Evolutionary conservation across 2,113 vertebrate species (phyloP).

Genomic region (Pituophis catenifer): DNA sequence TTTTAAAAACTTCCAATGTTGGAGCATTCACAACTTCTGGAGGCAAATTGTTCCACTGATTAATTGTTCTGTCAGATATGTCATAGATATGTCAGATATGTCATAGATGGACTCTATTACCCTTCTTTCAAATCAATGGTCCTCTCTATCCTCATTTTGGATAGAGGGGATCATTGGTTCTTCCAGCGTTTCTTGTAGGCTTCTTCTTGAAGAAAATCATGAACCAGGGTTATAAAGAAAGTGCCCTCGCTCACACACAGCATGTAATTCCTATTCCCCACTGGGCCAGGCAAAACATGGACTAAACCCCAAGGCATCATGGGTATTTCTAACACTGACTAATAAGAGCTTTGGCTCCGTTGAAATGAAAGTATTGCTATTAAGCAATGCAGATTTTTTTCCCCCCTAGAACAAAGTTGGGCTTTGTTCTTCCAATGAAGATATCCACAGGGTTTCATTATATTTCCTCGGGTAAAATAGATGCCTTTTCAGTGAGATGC

Average conservation of each 20-base stretch:
- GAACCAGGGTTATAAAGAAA: background rate
- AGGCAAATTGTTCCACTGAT: too few relatives aligned
- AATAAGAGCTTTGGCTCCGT: background rate
- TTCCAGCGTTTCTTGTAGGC: background rate
- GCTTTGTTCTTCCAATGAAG: background rate
- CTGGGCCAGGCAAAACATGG: background rate
- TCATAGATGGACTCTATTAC: too few relatives aligned
- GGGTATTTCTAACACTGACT: background rate
- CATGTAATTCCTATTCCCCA: background rate
- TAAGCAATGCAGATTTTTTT: background rate
- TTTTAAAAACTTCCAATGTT: too few relatives aligned
- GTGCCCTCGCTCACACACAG: background rate
- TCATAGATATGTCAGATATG: too few relatives aligned
- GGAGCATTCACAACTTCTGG: too few relatives aligned
- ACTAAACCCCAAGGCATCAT: background rate
- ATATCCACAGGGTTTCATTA: background rate
- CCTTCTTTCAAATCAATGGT: too few relatives aligned
- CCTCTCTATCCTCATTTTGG: too few relatives aligned
- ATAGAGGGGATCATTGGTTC: background rate
- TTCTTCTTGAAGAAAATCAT: background rate
- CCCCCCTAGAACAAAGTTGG: background rate
- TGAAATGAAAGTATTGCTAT: background rate
- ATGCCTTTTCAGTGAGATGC: constrained; percentile 12
- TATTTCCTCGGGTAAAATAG: constrained; percentile 1
- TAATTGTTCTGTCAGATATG: too few relatives aligned